Evolutionary conservation across 2,113 vertebrate genomes (phyloP).

Genomic region (Circaetus gallicus): DNA sequence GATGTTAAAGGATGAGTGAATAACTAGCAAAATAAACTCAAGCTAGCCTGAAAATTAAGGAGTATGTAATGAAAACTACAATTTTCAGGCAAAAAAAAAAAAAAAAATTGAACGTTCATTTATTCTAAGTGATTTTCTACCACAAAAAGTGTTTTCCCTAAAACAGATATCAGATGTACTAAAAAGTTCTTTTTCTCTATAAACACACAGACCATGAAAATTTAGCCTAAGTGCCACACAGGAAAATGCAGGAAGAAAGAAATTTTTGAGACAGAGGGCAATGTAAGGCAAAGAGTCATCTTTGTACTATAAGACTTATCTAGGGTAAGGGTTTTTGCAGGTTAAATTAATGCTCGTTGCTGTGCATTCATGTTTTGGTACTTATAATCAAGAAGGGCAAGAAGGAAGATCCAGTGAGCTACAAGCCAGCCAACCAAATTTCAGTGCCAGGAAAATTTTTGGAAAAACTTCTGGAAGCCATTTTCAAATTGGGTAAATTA

Average conservation of each 20-base stretch:
- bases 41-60: not conserved
- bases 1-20: not conserved
- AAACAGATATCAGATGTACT: not conserved
- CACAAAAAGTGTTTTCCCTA: not conserved
- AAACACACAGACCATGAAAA: not conserved
- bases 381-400: not conserved
- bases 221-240: not conserved
- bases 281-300: not conserved
- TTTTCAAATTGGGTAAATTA: not conserved
- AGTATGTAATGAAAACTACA: not conserved
- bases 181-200: not conserved
- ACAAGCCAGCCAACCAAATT: not conserved
- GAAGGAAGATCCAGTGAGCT: not conserved
- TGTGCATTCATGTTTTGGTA: not conserved
- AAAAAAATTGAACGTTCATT: not conserved
- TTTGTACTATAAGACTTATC: rapidly evolving
- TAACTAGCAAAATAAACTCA: not conserved
- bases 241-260: not conserved
- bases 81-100: not conserved
- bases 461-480: not conserved
- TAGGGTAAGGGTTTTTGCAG: not conserved
- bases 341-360: not conserved
- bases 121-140: not conserved
- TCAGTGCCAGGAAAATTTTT: not conserved
- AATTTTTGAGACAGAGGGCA: not conserved